Conservation (phyloP, 2,888 invertebrate genomes). For the Microplitis manilae region DNA sequence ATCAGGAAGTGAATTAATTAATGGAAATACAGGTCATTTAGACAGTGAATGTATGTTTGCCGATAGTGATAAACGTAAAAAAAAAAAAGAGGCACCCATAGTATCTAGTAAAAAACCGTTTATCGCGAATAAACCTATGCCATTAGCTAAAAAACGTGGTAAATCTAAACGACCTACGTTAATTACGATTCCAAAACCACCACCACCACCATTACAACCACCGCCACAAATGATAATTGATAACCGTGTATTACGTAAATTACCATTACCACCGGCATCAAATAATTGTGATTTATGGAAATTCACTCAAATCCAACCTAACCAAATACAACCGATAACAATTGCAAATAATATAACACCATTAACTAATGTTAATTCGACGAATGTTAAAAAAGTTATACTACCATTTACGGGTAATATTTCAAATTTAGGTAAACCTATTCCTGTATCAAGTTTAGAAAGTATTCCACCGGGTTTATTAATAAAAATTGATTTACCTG, state of each 20-base stretch:
- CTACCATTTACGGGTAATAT: constrained; percentile 67
- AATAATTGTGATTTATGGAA: constrained; percentile 29
- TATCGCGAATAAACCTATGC: constrained; percentile 67
- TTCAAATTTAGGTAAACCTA: constrained; percentile 66
- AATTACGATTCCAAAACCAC: constrained; percentile 66
- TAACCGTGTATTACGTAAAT: constrained; percentile 58
- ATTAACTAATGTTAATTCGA: constrained; percentile 54
- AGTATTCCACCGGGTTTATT: constrained; percentile 68
- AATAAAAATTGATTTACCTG: constrained; percentile 68
- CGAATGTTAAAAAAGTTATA: constrained; percentile 66
- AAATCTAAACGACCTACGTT: constrained; percentile 65
- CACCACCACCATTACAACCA: constrained; percentile 41
- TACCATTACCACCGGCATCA: constrained; percentile 63
- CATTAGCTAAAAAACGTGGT: constrained; percentile 68
- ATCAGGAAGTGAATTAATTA: neutral
- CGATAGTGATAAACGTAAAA: constrained; percentile 42
- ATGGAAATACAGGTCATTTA: neutral
- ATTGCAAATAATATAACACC: constrained; percentile 58
- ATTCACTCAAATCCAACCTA: constrained; percentile 32
- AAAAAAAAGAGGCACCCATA: constrained; percentile 54
- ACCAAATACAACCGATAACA: constrained; percentile 66
- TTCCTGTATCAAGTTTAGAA: constrained; percentile 68
- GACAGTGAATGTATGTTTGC: neutral
- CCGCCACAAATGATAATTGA: constrained; percentile 55
- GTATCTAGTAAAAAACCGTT: constrained; percentile 70